Evolutionary conservation across 2,113 vertebrate species (phyloP), one percentile per base, ranked within the genome.

Genomic region (Poeciliopsis prolifica): DNA sequence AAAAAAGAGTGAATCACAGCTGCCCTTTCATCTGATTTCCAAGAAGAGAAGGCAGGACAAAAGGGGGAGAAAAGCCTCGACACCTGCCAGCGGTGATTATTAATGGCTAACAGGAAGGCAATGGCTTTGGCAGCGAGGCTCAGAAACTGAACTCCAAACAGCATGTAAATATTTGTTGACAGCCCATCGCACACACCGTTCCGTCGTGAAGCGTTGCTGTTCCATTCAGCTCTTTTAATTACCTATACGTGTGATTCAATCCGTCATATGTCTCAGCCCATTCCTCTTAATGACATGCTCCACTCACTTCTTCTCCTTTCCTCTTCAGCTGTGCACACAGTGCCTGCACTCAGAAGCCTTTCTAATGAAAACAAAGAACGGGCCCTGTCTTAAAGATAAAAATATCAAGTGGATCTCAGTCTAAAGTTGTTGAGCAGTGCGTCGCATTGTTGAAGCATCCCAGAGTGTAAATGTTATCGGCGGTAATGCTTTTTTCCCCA

Each of bases 161-260:
- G 28, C 58, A 30, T 78, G 83, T 84, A 70, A 68, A 84, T 85
- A 72, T 84, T 75, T 75, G 70, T 83, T 79, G 78, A 75, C 81
- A 81, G 79, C 73, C 77, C 70, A 64, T 71, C 60, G 71, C 66
- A 85, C 71, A 22, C 70, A 70, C 73, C 64, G 19, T n/a, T 48
- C 72, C 17, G 61, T 42, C 67, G 77, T 35, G 74, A 54, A 82
- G 80, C 80, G 3, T 80, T 68, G 8, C 74, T 65, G 82, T 89
- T 93, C 82, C 89, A 86, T 77, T 87, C 70, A 88, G 71, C 76
- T 88, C 87, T 89, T 93, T 93, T 94, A 94, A 95, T 95, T 92
- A 93, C 86, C 92, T 93, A 88, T 77, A 82, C 86, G 84, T 86
- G 87, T 75, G 84, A 90, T 93, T 92, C 89, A 91, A 94, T 92